phyloP scores from a whole-genome alignment of 2,888 invertebrate genomes.

The Achlya flavicornis region DNA sequence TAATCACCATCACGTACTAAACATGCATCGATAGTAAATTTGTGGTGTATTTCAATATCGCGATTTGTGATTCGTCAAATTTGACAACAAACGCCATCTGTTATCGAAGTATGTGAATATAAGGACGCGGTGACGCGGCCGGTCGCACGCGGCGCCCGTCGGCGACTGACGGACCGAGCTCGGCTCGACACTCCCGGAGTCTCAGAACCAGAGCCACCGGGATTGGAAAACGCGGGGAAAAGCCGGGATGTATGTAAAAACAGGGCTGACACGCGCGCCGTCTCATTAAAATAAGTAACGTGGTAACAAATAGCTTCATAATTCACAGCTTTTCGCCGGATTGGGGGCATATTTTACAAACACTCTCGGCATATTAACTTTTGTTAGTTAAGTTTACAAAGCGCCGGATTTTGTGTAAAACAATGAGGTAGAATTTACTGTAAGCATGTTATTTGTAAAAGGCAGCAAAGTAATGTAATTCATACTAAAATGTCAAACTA shows the following conservation, averaged over 20 bases:
- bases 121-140: not conserved
- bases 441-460: not conserved
- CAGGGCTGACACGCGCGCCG: slow-evolving; percentile 5
- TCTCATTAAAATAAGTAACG: slow-evolving; percentile 7
- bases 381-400: not conserved
- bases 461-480: not conserved
- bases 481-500: not conserved
- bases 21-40: not conserved
- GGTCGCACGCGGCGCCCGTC: slow-evolving; percentile 5
- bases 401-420: not conserved
- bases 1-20: not conserved
- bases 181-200: not conserved
- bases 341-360: slow-evolving; percentile 5
- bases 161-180: not conserved
- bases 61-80: not conserved
- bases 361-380: slow-evolving; percentile 7
- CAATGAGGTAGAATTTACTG: not conserved
- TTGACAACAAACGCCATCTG: not conserved
- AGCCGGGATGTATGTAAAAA: not conserved
- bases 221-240: slow-evolving; percentile 3
- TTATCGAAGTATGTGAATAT: not conserved
- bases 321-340: slow-evolving; percentile 5
- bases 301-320: slow-evolving; percentile 9
- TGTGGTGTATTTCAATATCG: not conserved
- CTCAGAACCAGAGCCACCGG: not conserved